Evolutionary conservation across 92 coral and sea anemone genomes (phyloP), one percentile per base, ranked within the genome.

Genomic region (Zoanthus sansibaricus): DNA sequence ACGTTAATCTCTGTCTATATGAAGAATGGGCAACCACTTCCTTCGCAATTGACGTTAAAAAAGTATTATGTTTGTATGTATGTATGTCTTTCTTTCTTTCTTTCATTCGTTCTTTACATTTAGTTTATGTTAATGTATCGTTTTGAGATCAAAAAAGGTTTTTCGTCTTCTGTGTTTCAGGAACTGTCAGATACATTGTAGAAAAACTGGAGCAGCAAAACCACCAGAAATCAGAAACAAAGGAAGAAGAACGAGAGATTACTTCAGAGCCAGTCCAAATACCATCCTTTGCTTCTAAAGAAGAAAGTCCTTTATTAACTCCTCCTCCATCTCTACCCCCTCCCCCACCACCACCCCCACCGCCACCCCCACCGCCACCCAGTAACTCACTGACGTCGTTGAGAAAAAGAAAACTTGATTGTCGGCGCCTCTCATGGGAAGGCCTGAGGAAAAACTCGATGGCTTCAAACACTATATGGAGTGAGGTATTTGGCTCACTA

Each of bases 401-500:
- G 16, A 83, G 73, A 20, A 83, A 66, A 77, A 79, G 89, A 18
- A 45, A 54, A 30, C 71, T 93, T 15, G 94, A 92, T 13, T 92
- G 97, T 66, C 80, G 95, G 48, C 93, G 88, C 70, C 73, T 92
- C 51, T 89, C 92, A n/a, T 94, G 97, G 97, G 93, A 92, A 78
- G 84, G 77, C 15, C 90, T 94, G 15, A 87, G 94, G 71, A 83
- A 84, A 54, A 83, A 76, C 55, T 86, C 91, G 45, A 78, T 89
- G 58, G 62, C 78, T 20, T 56, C 70, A 55, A 89, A 86, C 62
- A 92, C 94, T 0, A 87, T 94, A 55, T 94, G 97, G 97, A 92
- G 87, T 45, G 91, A 90, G 97, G 97, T 94, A 74, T 51, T 14
- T 14, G 9, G 17, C 5, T 14, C 2, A 14, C 7, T 47, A 30